phyloP scores from a whole-genome alignment of 2,888 invertebrate genomes.

The Pinctada fucata region DNA sequence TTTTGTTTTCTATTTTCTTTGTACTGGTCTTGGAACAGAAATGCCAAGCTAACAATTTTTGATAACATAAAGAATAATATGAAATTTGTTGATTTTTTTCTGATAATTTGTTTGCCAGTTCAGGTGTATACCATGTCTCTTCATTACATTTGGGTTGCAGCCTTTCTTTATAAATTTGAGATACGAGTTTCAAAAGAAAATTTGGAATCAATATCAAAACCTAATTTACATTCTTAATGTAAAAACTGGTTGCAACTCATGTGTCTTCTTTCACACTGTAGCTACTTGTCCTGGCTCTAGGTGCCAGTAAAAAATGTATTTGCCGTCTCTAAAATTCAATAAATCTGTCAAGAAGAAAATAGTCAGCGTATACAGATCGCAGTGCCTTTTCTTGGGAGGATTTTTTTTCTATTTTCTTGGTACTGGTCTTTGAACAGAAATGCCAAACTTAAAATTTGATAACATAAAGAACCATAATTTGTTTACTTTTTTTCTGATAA shows the following conservation, averaged over 20 bases:
- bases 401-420: background rate
- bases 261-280: background rate
- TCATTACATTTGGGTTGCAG: background rate
- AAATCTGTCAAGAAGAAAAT: background rate
- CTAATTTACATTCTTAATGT: background rate
- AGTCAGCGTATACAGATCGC: background rate
- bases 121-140: background rate
- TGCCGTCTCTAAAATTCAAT: background rate
- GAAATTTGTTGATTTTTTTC: background rate
- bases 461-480: background rate
- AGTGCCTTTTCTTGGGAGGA: background rate
- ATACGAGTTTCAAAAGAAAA: background rate
- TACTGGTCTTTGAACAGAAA: background rate
- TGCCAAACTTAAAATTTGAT: background rate
- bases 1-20: background rate
- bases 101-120: background rate
- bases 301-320: background rate
- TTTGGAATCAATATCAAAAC: background rate
- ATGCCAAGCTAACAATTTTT: background rate
- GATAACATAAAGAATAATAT: background rate
- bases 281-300: background rate
- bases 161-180: background rate
- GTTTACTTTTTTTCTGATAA: background rate
- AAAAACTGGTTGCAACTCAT: background rate
- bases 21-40: background rate